Percentiles rank a stretch among this genome's conserved stretches.
phyloP scores from a whole-genome alignment of 2,888 invertebrate species.

The Epinotia brunnichana region DNA sequence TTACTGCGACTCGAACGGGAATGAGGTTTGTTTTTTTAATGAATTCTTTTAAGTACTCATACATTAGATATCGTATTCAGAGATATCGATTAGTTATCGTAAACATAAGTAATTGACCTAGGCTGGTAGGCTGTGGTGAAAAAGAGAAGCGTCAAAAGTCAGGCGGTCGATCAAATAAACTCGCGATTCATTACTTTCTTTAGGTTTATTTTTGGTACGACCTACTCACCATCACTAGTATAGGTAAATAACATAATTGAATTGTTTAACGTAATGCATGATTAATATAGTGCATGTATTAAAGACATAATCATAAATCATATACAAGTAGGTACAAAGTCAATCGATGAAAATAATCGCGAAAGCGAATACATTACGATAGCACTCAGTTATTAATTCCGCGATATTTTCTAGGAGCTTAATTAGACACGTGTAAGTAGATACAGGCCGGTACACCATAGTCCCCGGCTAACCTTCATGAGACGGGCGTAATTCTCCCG shows the following conservation, averaged over 20 bases:
- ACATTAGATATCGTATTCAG: background rate
- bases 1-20: conserved; percentile 29
- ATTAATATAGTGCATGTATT: too few species aligned
- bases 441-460: conserved; percentile 17
- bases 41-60: conserved; percentile 26
- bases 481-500: conserved; percentile 33
- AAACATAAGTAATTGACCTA: too few species aligned
- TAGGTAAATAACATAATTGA: too few species aligned
- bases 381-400: background rate
- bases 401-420: background rate
- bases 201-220: background rate
- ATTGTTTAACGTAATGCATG: too few species aligned
- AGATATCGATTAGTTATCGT: too few species aligned
- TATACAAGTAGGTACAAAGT: too few species aligned
- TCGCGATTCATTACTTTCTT: background rate
- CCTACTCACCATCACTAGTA: too few species aligned
- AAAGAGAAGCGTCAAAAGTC: too few species aligned
- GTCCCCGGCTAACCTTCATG: conserved; percentile 22
- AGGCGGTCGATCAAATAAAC: background rate
- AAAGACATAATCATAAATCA: too few species aligned
- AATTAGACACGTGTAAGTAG: background rate
- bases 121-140: too few species aligned
- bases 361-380: too few species aligned
- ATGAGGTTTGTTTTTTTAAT: conserved; percentile 36
- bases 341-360: background rate